Evolutionary conservation across 2,888 invertebrate species (phyloP).

Genomic region (Glyphotaelius pellucidus): DNA sequence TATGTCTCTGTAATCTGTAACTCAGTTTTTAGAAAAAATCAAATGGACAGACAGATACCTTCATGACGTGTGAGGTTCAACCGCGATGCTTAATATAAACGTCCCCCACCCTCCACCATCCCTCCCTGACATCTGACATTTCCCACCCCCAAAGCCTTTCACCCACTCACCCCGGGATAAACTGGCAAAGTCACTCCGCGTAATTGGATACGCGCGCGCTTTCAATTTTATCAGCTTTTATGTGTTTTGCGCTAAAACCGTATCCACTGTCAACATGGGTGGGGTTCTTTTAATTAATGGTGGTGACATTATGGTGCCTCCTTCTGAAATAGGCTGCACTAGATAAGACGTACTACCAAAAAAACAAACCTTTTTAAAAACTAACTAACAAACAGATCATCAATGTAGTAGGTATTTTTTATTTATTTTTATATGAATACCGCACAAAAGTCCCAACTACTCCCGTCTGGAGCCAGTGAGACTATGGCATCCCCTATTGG

Average conservation of each 20-base stretch:
- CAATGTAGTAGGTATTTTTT: no score
- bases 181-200: not conserved
- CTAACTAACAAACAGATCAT: no score
- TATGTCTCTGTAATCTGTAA: not conserved
- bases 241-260: slow-evolving; percentile 2
- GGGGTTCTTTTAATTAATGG: not conserved
- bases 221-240: not conserved
- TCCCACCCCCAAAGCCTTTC: not conserved
- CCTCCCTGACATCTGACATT: not conserved
- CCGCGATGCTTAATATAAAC: not conserved
- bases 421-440: no score
- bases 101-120: not conserved
- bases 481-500: no score
- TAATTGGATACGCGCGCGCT: not conserved
- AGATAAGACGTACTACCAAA: not conserved
- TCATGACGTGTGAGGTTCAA: not conserved
- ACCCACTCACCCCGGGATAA: not conserved
- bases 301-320: not conserved
- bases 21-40: not conserved
- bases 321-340: not conserved
- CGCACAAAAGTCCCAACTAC: no score
- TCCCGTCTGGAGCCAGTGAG: no score
- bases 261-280: slow-evolving; percentile 2
- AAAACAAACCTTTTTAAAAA: no score
- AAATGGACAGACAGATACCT: not conserved